Conservation (phyloP, 1,140 invertebrate genomes). For the Drosophila cardini region DNA sequence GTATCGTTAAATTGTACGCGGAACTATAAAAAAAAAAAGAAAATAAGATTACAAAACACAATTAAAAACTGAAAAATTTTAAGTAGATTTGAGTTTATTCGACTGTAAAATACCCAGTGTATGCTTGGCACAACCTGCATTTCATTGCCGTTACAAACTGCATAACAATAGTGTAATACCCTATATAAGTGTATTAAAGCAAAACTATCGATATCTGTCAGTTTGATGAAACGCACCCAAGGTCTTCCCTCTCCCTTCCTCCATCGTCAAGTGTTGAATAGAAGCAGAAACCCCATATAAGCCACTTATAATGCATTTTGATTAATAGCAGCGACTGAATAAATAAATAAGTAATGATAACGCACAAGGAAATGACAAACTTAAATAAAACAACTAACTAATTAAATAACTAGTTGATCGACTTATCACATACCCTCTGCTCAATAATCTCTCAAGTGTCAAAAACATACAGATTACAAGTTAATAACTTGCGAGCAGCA, state of each 20-base stretch:
- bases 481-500: not conserved
- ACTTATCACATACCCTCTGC: slow-evolving; percentile 25
- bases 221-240: slow-evolving; percentile 68
- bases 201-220: slow-evolving; percentile 53
- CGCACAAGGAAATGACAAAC: slow-evolving; percentile 47
- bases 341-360: slow-evolving; percentile 45
- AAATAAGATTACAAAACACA: slow-evolving; percentile 9
- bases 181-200: not conserved
- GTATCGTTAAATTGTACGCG: slow-evolving; percentile 94
- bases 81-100: too few species aligned
- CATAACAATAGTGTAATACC: too few species aligned
- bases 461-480: not conserved
- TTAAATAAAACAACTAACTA: slow-evolving; percentile 8
- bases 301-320: slow-evolving; percentile 66
- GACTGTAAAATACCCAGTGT: too few species aligned
- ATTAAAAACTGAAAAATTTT: not conserved
- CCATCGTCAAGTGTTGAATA: not conserved
- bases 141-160: too few species aligned
- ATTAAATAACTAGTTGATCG: not conserved
- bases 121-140: too few species aligned
- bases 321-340: slow-evolving; percentile 63
- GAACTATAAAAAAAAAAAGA: slow-evolving; percentile 86
- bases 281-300: slow-evolving; percentile 24
- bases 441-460: not conserved
- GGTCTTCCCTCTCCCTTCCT: not conserved